These are phyloP conservation scores for Stenodema calcarata DNA, from an alignment of 2,888 invertebrate genomes.

Conservation along the genomic window DNA sequence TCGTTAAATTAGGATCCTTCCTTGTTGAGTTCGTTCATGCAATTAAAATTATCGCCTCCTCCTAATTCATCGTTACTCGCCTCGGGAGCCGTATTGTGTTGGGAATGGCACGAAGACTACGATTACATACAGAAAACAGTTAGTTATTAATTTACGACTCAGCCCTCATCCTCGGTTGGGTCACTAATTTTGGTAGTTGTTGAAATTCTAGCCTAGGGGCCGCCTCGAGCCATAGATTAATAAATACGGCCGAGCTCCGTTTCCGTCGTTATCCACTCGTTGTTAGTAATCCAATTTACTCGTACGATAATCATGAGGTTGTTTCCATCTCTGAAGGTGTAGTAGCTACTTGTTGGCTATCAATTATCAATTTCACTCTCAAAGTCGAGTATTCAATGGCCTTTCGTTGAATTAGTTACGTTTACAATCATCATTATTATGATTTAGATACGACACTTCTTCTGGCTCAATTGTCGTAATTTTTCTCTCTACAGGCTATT, in stretches of 20 bases:
- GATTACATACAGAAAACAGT: conserved; percentile 25
- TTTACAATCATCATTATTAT: too few relatives aligned
- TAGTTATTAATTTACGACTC: conserved; percentile 36
- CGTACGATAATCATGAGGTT: background rate
- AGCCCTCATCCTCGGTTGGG: background rate
- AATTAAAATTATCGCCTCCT: background rate
- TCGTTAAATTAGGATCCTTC: background rate
- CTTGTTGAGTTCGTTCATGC: background rate
- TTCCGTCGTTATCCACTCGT: background rate
- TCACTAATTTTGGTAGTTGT: conserved; percentile 11
- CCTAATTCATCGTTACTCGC: background rate
- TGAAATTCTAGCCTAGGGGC: conserved; percentile 44
- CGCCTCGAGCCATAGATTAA: background rate
- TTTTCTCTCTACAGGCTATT: too few relatives aligned
- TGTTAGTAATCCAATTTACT: background rate
- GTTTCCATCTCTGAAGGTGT: background rate
- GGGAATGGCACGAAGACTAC: background rate
- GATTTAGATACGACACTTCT: too few relatives aligned
- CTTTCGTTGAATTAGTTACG: background rate
- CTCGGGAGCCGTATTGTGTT: background rate
- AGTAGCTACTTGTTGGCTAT: background rate
- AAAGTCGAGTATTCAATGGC: background rate
- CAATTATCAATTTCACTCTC: background rate
- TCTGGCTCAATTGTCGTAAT: too few relatives aligned
- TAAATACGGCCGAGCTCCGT: background rate